These are phyloP conservation scores for Hirundo rustica DNA, from an alignment of 2,797 vertebrate genomes.

Conservation along the genomic window DNA sequence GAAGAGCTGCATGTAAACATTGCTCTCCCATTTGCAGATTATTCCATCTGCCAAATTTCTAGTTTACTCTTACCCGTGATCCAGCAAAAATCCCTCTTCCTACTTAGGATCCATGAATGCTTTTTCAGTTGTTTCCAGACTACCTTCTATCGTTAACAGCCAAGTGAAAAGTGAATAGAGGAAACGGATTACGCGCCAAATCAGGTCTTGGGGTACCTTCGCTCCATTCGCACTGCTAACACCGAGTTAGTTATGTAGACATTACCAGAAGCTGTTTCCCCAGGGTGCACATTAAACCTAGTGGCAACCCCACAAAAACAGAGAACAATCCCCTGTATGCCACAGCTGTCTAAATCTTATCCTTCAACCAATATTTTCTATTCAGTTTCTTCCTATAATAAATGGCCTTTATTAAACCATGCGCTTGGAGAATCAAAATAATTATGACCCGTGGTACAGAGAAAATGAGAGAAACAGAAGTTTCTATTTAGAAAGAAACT, in stretches of 20 bases:
- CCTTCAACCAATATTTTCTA: background rate
- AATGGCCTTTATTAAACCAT: background rate
- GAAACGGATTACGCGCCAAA: background rate
- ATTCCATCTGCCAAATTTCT: background rate
- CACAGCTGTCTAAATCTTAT: background rate
- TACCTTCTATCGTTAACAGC: background rate
- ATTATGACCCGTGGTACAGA: background rate
- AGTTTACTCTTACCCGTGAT: background rate
- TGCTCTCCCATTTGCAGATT: background rate
- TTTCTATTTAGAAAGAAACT: background rate
- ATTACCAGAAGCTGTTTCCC: background rate
- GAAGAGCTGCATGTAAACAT: background rate
- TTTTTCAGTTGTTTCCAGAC: background rate
- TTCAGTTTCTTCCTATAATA: background rate
- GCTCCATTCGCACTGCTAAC: background rate
- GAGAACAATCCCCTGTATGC: background rate
- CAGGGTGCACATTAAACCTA: background rate
- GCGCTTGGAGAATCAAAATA: background rate
- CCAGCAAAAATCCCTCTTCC: background rate
- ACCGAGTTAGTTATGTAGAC: background rate
- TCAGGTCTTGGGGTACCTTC: background rate
- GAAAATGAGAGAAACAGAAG: background rate
- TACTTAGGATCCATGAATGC: background rate
- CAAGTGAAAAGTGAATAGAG: background rate
- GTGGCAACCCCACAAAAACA: background rate